A percentile compares a stretch with the other conserved stretches of the same genome.
Conservation (phyloP, 2,113 vertebrate genomes). For the Machaerirhynchus nigripectus region DNA sequence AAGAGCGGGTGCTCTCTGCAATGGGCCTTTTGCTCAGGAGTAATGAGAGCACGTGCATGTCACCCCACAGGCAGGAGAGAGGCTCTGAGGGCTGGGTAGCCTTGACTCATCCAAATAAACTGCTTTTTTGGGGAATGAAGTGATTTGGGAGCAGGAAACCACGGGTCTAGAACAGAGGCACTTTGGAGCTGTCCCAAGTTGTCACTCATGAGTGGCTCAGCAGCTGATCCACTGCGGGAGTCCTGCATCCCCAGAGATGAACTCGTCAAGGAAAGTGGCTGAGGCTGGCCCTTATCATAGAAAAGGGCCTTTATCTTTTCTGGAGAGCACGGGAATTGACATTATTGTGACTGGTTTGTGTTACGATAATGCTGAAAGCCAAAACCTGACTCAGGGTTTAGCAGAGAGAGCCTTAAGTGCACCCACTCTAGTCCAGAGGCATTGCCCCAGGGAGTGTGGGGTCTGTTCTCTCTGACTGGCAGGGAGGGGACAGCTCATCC, state of each 20-base stretch:
- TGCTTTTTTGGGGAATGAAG: not conserved
- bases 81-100: not conserved
- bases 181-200: not conserved
- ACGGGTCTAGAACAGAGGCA: not conserved
- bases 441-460: not conserved
- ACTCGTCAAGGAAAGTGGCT: not conserved
- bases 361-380: not conserved
- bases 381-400: not conserved
- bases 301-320: not conserved
- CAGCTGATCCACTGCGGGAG: too few relatives aligned
- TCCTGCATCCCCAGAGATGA: not conserved
- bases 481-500: not conserved
- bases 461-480: not conserved
- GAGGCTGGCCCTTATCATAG: not conserved
- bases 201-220: not conserved
- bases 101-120: not conserved
- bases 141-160: not conserved
- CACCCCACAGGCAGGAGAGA: not conserved
- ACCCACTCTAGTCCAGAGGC: not conserved
- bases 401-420: too few relatives aligned
- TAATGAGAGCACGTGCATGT: not conserved
- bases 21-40: not conserved
- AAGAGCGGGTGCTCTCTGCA: accelerated
- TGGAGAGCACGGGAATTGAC: not conserved
- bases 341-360: not conserved